Evolutionary conservation across 2,797 vertebrate genomes (phyloP), one percentile per base, ranked within the genome.

Genomic region (Cichlasoma orientale): DNA sequence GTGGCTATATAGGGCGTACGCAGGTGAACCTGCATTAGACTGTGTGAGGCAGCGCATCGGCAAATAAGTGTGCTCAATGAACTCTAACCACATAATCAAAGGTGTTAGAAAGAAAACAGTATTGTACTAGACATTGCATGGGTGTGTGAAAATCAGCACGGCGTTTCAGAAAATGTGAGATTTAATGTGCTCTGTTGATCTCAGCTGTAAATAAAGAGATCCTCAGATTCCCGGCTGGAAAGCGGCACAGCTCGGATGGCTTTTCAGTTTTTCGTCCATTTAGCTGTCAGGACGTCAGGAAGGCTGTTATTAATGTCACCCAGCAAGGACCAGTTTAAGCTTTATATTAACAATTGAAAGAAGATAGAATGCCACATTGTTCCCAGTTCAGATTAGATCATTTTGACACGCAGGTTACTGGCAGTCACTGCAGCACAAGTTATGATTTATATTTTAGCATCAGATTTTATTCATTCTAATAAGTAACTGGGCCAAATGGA

Each of bases 1-100:
- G 27, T 79, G 38, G 47, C 50, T 50, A 21, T 56, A 69, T 11
- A 25, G 54, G 23, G 38, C 54, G 58, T 71, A 56, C 77, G 50
- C 53, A 56, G 36, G 54, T 75, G 59, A 83, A 72, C 14, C 54
- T 52, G 69, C 76, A 74, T 77, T 66, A 77, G 79, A 74, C 7
- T 13, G 6, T 79, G 78, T 85, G 78, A 79, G 77, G 80, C 47
- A 77, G 57, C 79, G 76, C 74, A 44, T 56, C 18, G 36, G 29
- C 18, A 69, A 82, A 80, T 63, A 70, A 47, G 59, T 69, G 27
- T 1, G 23, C 58, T 77, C 70, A 59, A 36, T 79, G 52, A 75
- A 79, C 56, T 84, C 54, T 57, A 52, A 70, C n/a, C 54, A 68
- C 3, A 63, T 38, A 69, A 79, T 78, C 66, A 77, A 78, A 72